Evolutionary conservation across 2,797 vertebrate genomes (phyloP), one percentile per base, ranked within the genome.

Genomic region (Falco berigora): DNA sequence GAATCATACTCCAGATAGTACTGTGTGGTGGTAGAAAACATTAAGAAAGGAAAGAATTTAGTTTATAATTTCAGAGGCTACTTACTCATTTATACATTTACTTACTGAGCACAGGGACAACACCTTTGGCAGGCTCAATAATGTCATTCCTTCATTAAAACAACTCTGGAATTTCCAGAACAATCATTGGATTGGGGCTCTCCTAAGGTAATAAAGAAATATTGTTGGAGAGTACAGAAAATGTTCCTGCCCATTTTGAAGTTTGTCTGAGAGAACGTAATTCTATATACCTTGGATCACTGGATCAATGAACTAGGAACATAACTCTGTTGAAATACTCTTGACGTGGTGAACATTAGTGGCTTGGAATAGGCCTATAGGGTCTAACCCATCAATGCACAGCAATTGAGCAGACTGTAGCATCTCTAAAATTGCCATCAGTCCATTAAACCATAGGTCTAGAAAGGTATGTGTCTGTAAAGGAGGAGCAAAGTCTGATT

Each of bases 271-370:
- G 67, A 89, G 86, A 76, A 74, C 2, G 5, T 63, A 71, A 73
- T 72, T 91, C 84, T 71, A 55, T 40, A 55, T 71, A 62, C 27
- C 77, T 36, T 86, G 86, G 88, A 97, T 93, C 88, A 96, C 58
- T 52, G 77, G 86, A 93, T 95, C 94, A 96, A 83, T 94, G 92
- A 66, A 72, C 81, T 64, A 64, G 72, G 78, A 93, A 78, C 81
- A 74, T 64, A 96, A 89, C 75, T 89, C 56, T 73, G 59, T 44
- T 93, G 90, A 97, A 96, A 95, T 91, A 96, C 86, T 87, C 92
- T 82, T 93, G 72, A 87, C 83, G 66, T 27, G 47, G 74, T 68
- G 88, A 90, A 68, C 88, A 69, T 95, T 89, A 95, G 85, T 69
- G 61, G 61, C 64, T 91, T 77, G 10, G 27, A 96, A 96, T 61